phyloP scores from a whole-genome alignment of 2,888 invertebrate species.

The Pachymerium ferrugineum region DNA sequence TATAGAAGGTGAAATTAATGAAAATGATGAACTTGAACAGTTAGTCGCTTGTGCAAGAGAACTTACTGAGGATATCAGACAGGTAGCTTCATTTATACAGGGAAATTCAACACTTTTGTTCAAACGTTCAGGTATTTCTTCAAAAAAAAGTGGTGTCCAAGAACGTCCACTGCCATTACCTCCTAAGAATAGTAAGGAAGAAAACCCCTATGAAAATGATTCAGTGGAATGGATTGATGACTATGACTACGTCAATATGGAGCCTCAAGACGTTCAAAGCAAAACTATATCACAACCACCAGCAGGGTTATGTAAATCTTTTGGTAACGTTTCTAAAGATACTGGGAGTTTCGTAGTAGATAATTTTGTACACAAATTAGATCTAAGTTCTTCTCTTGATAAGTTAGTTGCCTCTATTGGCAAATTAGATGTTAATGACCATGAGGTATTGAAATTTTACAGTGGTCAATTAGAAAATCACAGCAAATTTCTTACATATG shows the following conservation, averaged over 20 bases:
- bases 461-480: constrained; percentile 79
- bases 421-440: constrained; percentile 62
- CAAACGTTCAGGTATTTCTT: constrained; percentile 34
- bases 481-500: constrained; percentile 74
- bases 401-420: neutral
- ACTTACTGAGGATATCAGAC: constrained; percentile 80
- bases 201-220: constrained; percentile 41
- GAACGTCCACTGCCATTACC: constrained; percentile 50
- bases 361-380: constrained; percentile 50
- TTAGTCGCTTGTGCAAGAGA: constrained; percentile 79
- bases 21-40: constrained; percentile 78
- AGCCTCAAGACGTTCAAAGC: constrained; percentile 68
- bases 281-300: too few species aligned
- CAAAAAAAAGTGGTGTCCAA: constrained; percentile 57
- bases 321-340: constrained; percentile 67
- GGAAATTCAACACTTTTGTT: constrained; percentile 53
- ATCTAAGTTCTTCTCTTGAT: neutral
- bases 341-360: constrained; percentile 50
- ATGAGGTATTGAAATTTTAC: constrained; percentile 79
- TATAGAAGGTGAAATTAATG: constrained; percentile 46
- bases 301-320: constrained; percentile 64
- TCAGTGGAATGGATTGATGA: constrained; percentile 66
- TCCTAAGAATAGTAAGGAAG: constrained; percentile 41
- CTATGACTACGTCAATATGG: constrained; percentile 82
- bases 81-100: constrained; percentile 84